A percentile compares a stretch with the other conserved stretches of the same genome.
Conservation (phyloP, 2,888 invertebrate genomes). For the Conistra vaccinii region DNA sequence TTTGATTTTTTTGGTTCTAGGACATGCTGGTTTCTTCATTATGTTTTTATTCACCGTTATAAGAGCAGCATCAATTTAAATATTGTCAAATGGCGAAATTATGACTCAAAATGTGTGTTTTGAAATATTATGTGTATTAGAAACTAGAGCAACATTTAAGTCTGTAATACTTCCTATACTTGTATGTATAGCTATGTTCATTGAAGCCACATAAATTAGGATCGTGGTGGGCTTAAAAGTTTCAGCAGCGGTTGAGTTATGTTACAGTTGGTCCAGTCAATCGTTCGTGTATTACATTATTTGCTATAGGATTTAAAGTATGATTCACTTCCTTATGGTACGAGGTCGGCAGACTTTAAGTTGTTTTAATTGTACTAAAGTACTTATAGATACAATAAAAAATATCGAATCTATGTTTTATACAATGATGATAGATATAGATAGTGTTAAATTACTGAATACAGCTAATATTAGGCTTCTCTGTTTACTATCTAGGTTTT, state of each 20-base stretch:
- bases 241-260: slow-evolving; percentile 42
- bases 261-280: slow-evolving; percentile 31
- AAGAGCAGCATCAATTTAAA: neutral
- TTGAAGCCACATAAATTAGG: slow-evolving; percentile 59
- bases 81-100: neutral
- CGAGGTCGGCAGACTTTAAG: slow-evolving; percentile 4
- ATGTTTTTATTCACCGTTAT: neutral
- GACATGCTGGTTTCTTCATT: neutral
- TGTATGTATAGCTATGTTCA: neutral
- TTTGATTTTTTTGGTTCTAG: neutral
- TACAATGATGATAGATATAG: neutral
- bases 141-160: slow-evolving; percentile 19
- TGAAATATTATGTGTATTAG: neutral
- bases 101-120: neutral
- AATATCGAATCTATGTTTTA: neutral
- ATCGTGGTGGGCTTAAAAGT: slow-evolving; percentile 53
- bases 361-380: slow-evolving; percentile 16
- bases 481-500: neutral
- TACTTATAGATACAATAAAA: neutral
- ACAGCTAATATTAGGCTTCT: neutral
- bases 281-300: slow-evolving; percentile 39
- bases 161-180: slow-evolving; percentile 24
- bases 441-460: neutral
- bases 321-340: slow-evolving; percentile 44
- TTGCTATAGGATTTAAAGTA: slow-evolving; percentile 39